Base-by-base conservation (phyloP, 2,113 vertebrate genomes). In the Synchiropus splendidus region DNA sequence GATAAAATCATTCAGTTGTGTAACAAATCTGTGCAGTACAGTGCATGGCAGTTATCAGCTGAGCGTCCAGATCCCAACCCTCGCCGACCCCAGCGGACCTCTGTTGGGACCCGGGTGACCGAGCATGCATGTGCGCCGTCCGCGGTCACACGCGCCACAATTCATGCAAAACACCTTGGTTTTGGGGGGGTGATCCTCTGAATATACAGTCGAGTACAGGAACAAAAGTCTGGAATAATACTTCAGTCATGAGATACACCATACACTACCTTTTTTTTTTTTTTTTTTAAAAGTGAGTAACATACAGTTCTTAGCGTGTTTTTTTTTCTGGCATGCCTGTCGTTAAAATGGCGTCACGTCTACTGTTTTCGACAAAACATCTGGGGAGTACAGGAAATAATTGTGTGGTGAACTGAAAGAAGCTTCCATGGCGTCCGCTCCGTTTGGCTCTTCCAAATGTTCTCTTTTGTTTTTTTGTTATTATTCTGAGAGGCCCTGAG, bases 11-110 rank as follows among this genome's bases (percentile, higher is more conserved):
- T 86, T 86, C 82, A 79, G 80, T 82, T 86, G 70, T 74, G 70
- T 85, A 84, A 87, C 74, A 85, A 86, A 87, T 83, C 79, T 87
- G 85, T 87, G 86, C 86, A 88, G 85, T 88, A 87, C 85, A 89
- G 90, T 92, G 90, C 92, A 90, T 92, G 93, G 94, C 94, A 94
- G 92, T 94, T 89, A 90, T 94, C 86, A 94, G 94, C 92, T 96
- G 91, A 96, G 92, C 90, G 86, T 78, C 86, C 85, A 88, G 83
- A 85, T 86, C 82, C 80, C 84, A 78, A 86, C 82, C 69, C 75
- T 82, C 77, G 71, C 74, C 85, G 76, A 90, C 89, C 88, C 89
- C 84, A 88, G 90, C 87, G 86, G 84, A 86, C 86, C 86, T 84
- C 88, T 82, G 84, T 86, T 83, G 85, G 84, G 86, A 87, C 85